These are phyloP conservation scores for Epicauta chinensis DNA, from an alignment of 1,140 invertebrate genomes.

Conservation along the genomic window DNA sequence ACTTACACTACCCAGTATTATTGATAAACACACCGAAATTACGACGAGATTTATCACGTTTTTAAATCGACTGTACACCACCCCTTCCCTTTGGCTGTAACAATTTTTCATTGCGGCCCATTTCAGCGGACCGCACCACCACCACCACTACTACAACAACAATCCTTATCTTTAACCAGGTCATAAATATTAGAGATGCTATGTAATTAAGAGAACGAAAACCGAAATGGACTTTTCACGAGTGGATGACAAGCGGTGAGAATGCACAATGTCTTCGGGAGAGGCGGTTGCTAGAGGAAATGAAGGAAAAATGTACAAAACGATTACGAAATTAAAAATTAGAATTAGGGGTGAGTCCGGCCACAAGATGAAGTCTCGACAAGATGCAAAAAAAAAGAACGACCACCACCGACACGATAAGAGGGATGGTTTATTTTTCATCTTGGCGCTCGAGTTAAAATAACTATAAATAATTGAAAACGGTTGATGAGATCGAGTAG, in stretches of 20 bases:
- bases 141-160: not conserved
- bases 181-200: conserved; percentile 24
- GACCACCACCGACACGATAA: too few species aligned
- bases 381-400: too few species aligned
- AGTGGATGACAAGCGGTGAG: conserved; percentile 6
- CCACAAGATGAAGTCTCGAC: too few species aligned
- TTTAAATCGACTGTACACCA: too few species aligned
- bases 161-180: conserved; percentile 19
- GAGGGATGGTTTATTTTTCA: conserved; percentile 26
- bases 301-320: conserved; percentile 3
- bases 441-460: conserved; percentile 24
- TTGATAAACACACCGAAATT: too few species aligned
- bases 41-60: too few species aligned
- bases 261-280: not conserved
- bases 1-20: too few species aligned
- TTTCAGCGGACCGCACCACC: not conserved
- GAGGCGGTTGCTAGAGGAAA: not conserved
- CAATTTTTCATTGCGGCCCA: not conserved
- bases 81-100: not conserved
- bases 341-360: not conserved
- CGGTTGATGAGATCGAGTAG: conserved; percentile 18
- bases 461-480: conserved; percentile 30
- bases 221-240: conserved; percentile 10
- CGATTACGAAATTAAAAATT: conserved; percentile 20
- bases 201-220: conserved; percentile 23